Evolutionary conservation across 2,113 vertebrate genomes (phyloP).

Genomic region (Nyctibius bracteatus): DNA sequence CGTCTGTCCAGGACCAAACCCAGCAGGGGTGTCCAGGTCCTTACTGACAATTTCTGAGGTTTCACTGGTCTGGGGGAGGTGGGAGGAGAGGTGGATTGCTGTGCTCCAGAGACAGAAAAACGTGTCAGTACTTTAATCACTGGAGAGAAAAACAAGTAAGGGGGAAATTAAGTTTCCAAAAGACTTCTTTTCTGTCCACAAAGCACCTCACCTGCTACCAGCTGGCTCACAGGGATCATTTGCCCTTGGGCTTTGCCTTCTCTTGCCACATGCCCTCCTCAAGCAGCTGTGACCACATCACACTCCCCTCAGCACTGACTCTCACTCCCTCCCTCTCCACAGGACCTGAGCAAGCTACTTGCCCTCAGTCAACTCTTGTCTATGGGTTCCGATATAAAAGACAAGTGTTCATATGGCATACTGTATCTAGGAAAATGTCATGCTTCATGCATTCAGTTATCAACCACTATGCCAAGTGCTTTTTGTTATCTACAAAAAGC

Average conservation of each 20-base stretch:
- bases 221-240: not conserved
- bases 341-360: conserved; percentile 35
- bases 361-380: conserved; percentile 52
- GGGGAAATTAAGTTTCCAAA: conserved; percentile 42
- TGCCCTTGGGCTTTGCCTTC: not conserved
- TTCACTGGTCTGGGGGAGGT: not conserved
- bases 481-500: conserved; percentile 74
- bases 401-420: conserved; percentile 61
- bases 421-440: conserved; percentile 69
- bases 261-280: not conserved
- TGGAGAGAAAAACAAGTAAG: conserved; percentile 13
- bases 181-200: not conserved
- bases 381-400: conserved; percentile 57
- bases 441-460: conserved; percentile 70
- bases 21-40: not conserved
- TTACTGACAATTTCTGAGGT: not conserved
- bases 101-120: conserved; percentile 6
- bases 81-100: not conserved
- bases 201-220: not conserved
- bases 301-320: not conserved
- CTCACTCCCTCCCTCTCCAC: not conserved
- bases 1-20: not conserved
- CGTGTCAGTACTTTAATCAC: not conserved
- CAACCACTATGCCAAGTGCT: conserved; percentile 68
- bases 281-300: not conserved